Evolutionary conservation across 2,888 invertebrate genomes (phyloP).

Genomic region (Cantharis nigra): DNA sequence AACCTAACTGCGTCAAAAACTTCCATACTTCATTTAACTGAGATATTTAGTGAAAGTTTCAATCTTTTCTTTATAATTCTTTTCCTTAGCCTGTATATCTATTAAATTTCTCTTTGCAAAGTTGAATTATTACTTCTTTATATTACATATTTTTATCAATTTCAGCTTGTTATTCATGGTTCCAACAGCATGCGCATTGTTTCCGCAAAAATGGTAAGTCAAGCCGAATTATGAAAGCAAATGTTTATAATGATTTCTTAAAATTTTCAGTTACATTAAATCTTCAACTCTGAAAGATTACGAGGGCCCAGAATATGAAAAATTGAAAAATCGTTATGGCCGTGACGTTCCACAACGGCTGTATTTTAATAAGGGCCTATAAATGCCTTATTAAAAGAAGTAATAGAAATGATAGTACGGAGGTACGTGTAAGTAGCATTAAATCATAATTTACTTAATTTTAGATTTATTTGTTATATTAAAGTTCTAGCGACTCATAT

Average conservation of each 20-base stretch:
- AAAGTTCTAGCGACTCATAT: background rate
- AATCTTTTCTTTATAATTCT: too few relatives aligned
- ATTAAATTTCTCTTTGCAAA: too few relatives aligned
- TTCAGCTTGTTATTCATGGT: conserved; percentile 85
- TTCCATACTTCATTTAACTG: too few relatives aligned
- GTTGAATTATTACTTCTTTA: too few relatives aligned
- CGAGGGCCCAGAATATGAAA: conserved; percentile 74
- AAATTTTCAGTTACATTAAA: conserved; percentile 67
- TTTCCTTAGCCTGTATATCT: too few relatives aligned
- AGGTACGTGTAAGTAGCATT: background rate
- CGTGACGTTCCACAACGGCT: conserved; percentile 70
- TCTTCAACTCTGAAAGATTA: conserved; percentile 71
- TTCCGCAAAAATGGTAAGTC: conserved; percentile 82
- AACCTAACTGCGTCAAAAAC: too few relatives aligned
- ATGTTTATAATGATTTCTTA: background rate
- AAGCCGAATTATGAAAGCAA: background rate
- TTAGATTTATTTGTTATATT: background rate
- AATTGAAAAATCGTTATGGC: conserved; percentile 68
- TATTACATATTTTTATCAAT: background rate
- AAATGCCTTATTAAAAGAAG: conserved; percentile 48
- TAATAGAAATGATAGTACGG: background rate
- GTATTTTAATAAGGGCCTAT: conserved; percentile 90
- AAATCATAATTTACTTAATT: background rate
- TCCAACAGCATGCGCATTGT: conserved; percentile 83
- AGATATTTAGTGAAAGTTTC: too few relatives aligned